Conservation (phyloP, 1,140 invertebrate genomes). For the Brachionus sp. region DNA sequence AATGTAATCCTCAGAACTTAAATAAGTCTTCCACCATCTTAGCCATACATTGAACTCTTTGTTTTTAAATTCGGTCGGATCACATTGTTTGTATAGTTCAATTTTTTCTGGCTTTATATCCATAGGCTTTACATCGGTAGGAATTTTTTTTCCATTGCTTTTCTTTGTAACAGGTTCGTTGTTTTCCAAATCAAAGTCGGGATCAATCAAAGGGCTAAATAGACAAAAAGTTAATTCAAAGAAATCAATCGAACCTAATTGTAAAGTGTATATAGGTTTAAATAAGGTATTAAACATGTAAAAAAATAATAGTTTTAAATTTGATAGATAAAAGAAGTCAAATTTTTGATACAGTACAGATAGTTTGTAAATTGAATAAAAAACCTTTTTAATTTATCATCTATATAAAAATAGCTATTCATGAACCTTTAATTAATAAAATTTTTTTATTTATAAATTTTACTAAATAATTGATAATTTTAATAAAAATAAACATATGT, state of each 20-base stretch:
- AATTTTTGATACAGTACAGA: background rate
- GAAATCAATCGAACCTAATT: background rate
- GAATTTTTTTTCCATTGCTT: background rate
- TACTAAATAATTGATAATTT: background rate
- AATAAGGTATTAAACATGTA: background rate
- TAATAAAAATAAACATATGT: background rate
- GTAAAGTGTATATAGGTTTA: background rate
- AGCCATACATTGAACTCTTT: conserved; percentile 51
- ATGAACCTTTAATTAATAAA: conserved; percentile 26
- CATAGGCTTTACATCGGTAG: background rate
- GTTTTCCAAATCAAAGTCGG: background rate
- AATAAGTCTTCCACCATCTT: conserved; percentile 57
- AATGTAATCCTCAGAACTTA: conserved; percentile 58
- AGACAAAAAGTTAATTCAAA: background rate
- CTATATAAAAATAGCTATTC: conserved; percentile 35
- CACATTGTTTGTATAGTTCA: conserved; percentile 37
- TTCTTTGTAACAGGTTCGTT: background rate
- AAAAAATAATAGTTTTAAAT: background rate
- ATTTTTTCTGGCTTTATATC: conserved; percentile 45
- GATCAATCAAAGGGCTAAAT: conserved; percentile 25
- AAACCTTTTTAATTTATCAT: conserved; percentile 44
- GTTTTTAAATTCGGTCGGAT: conserved; percentile 15
- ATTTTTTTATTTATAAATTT: background rate
- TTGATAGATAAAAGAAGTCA: background rate
- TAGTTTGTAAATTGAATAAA: background rate